Evolutionary conservation across 2,113 vertebrate genomes (phyloP).

Genomic region (Gila orcuttii): DNA sequence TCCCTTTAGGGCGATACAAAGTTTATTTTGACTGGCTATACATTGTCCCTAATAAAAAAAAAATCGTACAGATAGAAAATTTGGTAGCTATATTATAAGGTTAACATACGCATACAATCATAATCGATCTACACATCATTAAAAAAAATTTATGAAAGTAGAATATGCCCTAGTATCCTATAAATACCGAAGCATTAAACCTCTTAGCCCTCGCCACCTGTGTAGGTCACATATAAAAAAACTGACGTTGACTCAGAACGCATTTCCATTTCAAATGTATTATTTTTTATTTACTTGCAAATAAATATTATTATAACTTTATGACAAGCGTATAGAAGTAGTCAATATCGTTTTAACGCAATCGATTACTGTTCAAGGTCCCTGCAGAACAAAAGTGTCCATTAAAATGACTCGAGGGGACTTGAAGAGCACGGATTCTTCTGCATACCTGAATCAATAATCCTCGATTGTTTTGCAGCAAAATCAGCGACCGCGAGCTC

Average conservation of each 20-base stretch:
- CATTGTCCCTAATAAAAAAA: neutral
- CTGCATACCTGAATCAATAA: conserved; percentile 53
- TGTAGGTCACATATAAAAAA: neutral
- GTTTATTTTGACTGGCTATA: neutral
- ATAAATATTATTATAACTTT: no score
- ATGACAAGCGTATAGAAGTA: neutral
- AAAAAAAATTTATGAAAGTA: neutral
- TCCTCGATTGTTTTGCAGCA: conserved; percentile 57
- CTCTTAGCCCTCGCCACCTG: neutral
- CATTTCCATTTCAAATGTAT: neutral
- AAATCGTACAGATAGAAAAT: neutral
- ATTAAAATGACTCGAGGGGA: neutral
- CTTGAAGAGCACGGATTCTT: neutral
- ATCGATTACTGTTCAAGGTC: neutral
- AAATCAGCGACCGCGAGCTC: conserved; percentile 42
- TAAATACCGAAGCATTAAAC: conserved; percentile 6
- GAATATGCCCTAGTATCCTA: neutral
- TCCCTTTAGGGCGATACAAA: no score
- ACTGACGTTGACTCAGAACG: neutral
- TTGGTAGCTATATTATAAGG: neutral
- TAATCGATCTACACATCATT: neutral
- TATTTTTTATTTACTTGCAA: neutral
- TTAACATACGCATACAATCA: neutral
- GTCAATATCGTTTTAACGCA: neutral
- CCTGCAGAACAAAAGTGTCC: neutral